Evolutionary conservation across 2,113 vertebrate genomes (phyloP).

Genomic region (Puffinus mauretanicus): DNA sequence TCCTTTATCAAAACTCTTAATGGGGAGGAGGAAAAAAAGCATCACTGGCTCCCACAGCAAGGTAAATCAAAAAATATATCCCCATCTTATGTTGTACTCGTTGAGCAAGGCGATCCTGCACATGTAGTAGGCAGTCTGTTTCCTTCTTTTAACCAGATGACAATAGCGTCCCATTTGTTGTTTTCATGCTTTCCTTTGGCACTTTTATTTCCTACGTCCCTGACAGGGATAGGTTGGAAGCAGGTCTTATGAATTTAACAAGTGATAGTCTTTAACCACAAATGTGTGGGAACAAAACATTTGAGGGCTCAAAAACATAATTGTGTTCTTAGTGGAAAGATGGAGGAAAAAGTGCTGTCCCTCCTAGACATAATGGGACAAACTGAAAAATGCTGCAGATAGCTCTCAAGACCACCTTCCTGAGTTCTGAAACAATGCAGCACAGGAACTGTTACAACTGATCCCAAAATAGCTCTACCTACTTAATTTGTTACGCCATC

Average conservation of each 20-base stretch:
- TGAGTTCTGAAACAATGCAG: neutral
- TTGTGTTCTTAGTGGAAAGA: neutral
- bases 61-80: neutral
- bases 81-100: neutral
- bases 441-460: neutral
- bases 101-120: neutral
- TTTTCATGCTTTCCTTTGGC: neutral
- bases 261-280: neutral
- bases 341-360: neutral
- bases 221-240: neutral
- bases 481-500: neutral
- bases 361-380: neutral
- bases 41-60: neutral
- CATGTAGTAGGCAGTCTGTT: fast-evolving
- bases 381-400: neutral
- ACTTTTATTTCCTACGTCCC: neutral
- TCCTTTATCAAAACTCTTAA: neutral
- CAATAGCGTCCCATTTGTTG: neutral
- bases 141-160: neutral
- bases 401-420: neutral
- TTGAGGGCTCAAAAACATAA: neutral
- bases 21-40: neutral
- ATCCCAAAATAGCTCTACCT: neutral
- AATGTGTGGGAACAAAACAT: neutral
- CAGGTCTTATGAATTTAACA: neutral